phyloP scores from a whole-genome alignment of 2,888 invertebrate genomes.

The Antitype chi region DNA sequence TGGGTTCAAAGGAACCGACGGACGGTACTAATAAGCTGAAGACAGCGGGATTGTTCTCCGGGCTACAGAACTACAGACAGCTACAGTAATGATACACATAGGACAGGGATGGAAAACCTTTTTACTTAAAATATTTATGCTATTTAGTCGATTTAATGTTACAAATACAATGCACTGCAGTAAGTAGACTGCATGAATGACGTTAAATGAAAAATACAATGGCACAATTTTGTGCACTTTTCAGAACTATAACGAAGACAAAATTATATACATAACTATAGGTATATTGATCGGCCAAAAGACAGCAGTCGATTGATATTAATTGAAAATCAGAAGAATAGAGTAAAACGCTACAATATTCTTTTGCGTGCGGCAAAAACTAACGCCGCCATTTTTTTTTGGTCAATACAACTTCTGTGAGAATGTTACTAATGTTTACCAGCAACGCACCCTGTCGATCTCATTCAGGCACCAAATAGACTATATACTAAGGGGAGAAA shows the following conservation, averaged over 20 bases:
- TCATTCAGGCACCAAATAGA: neutral
- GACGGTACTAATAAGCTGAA: slow-evolving; percentile 33
- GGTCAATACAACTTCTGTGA: neutral
- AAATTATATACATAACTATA: too few species aligned
- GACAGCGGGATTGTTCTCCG: slow-evolving; percentile 37
- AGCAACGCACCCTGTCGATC: neutral
- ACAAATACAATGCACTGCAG: neutral
- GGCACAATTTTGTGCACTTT: neutral
- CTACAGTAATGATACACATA: slow-evolving; percentile 14
- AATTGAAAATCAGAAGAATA: neutral
- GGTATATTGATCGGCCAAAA: neutral
- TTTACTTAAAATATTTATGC: neutral
- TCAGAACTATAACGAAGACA: neutral
- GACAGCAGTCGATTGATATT: neutral
- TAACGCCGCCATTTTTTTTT: neutral
- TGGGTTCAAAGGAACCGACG: slow-evolving; percentile 50
- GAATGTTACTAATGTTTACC: neutral
- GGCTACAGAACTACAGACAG: slow-evolving; percentile 17
- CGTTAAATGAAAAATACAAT: neutral
- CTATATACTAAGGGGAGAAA: too few species aligned
- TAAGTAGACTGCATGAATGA: neutral
- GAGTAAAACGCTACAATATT: neutral
- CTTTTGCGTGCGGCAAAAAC: too few species aligned
- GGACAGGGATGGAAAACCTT: slow-evolving; percentile 19
- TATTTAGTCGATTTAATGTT: neutral